These are phyloP conservation scores for Notarius lentiginosus DNA, from an alignment of 2,113 vertebrate genomes.

Conservation along the genomic window DNA sequence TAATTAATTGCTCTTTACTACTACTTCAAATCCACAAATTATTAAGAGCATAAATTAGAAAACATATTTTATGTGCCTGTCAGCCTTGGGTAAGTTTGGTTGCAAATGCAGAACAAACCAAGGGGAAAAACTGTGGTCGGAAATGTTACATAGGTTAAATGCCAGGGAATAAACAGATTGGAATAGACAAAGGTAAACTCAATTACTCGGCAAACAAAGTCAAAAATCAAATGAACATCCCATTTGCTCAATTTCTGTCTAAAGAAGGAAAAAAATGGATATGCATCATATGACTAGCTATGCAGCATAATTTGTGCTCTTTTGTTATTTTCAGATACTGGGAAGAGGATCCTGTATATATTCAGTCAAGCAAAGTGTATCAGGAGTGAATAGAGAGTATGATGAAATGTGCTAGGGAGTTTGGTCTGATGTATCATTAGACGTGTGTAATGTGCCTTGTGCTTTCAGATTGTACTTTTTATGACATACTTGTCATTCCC, in stretches of 20 bases:
- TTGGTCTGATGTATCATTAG: constrained; percentile 50
- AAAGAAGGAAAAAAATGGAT: background rate
- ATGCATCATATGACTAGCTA: background rate
- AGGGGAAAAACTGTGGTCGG: too few relatives aligned
- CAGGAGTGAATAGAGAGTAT: constrained; percentile 66
- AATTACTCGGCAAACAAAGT: background rate
- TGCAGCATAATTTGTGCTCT: background rate
- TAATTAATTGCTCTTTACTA: background rate
- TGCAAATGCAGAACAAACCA: background rate
- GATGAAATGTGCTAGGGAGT: constrained; percentile 62
- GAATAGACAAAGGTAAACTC: background rate
- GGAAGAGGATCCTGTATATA: background rate
- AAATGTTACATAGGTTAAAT: background rate
- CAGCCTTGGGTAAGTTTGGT: background rate
- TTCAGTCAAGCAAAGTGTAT: background rate
- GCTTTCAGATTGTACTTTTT: constrained; percentile 21
- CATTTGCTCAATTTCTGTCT: background rate
- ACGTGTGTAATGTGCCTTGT: background rate
- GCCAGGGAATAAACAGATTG: background rate
- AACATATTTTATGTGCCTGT: background rate
- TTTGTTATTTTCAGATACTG: background rate
- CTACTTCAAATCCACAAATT: background rate
- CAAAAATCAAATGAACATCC: background rate
- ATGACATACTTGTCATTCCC: constrained; percentile 6
- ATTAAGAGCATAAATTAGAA: background rate